Evolutionary conservation across 2,888 invertebrate species (phyloP).

Genomic region (Meteorus cinctellus): DNA sequence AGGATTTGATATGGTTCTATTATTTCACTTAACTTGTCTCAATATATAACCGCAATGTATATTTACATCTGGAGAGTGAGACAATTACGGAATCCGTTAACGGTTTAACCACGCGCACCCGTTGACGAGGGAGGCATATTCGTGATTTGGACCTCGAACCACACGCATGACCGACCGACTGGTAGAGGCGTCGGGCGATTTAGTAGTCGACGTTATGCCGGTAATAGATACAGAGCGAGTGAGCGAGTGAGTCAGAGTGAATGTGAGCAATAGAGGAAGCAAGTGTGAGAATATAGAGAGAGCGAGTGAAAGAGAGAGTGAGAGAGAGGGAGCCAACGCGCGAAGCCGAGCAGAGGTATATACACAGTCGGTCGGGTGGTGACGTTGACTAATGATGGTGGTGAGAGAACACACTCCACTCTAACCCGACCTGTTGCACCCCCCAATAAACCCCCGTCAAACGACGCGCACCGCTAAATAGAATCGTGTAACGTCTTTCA

Average conservation of each 20-base stretch:
- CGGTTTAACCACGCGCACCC: slow-evolving; percentile 27
- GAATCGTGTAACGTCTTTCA: slow-evolving; percentile 67
- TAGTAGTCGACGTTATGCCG: slow-evolving; percentile 63
- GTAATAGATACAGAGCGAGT: slow-evolving; percentile 64
- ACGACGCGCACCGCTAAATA: slow-evolving; percentile 69
- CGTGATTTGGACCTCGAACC: slow-evolving; percentile 56
- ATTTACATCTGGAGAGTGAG: slow-evolving; percentile 20
- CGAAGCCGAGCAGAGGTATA: slow-evolving; percentile 50
- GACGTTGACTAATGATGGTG: slow-evolving; percentile 73
- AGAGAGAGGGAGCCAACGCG: slow-evolving; percentile 46
- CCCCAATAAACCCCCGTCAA: slow-evolving; percentile 70
- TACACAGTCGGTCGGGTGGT: slow-evolving; percentile 62
- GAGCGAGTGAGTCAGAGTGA: slow-evolving; percentile 46
- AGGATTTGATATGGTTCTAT: background rate
- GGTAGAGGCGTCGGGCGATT: slow-evolving; percentile 61
- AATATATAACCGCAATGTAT: background rate
- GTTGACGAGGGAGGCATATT: slow-evolving; percentile 30
- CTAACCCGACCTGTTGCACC: slow-evolving; percentile 73
- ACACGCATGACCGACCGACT: slow-evolving; percentile 61
- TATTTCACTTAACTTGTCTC: background rate
- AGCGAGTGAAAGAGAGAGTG: slow-evolving; percentile 27
- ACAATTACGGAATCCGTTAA: slow-evolving; percentile 31
- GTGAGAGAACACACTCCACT: slow-evolving; percentile 72
- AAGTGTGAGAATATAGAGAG: slow-evolving; percentile 38
- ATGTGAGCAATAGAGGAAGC: slow-evolving; percentile 44